Evolutionary conservation across 2,113 vertebrate genomes (phyloP).

Genomic region (Cyphotilapia sp.): DNA sequence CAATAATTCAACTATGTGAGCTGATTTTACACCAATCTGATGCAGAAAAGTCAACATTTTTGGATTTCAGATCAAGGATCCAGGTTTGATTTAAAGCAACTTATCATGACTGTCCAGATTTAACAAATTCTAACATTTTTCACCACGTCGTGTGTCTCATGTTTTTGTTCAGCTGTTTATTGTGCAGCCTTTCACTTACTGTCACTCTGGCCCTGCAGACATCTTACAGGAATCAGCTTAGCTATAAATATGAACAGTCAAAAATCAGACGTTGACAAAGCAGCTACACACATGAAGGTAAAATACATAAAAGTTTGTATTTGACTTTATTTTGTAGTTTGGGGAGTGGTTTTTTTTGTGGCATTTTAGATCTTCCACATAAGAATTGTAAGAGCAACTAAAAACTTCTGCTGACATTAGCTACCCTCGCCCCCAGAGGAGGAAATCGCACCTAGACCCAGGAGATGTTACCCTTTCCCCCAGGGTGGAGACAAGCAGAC

Average conservation of each 20-base stretch:
- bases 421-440: background rate
- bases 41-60: background rate
- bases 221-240: background rate
- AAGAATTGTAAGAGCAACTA: background rate
- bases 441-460: background rate
- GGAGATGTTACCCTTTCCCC: background rate
- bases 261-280: background rate
- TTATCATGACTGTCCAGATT: background rate
- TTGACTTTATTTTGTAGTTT: background rate
- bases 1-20: background rate
- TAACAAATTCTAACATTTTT: background rate
- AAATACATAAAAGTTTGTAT: background rate
- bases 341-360: accelerated
- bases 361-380: background rate
- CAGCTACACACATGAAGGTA: background rate
- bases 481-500: background rate
- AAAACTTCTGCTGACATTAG: background rate
- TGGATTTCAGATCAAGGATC: background rate
- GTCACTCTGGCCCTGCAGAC: background rate
- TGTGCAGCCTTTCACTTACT: background rate
- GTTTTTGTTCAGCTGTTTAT: background rate
- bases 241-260: background rate
- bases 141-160: background rate
- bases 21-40: background rate
- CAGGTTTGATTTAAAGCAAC: background rate